phyloP scores from a whole-genome alignment of 2,113 vertebrate genomes.

The Poicephalus meyeri region DNA sequence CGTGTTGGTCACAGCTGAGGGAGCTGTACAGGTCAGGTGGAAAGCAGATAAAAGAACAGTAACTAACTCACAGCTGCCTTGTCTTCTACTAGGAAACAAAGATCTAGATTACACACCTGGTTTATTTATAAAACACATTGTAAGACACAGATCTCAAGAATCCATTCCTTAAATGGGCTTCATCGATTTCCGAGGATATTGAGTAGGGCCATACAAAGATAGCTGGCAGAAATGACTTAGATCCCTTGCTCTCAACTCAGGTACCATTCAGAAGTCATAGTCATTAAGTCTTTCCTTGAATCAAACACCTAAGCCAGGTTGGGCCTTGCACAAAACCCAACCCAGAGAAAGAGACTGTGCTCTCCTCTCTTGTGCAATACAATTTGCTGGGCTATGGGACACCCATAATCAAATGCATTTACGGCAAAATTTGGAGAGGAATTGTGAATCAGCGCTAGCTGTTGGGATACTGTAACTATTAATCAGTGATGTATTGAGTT shows the following conservation, averaged over 20 bases:
- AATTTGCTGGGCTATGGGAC: not conserved
- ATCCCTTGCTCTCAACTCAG: not conserved
- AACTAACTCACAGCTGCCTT: not conserved
- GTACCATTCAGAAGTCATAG: not conserved
- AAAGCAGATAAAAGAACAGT: not conserved
- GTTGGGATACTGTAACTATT: not conserved
- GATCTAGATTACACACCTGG: accelerated
- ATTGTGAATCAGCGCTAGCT: not conserved
- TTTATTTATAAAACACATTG: not conserved
- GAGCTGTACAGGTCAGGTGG: not conserved
- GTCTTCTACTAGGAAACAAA: not conserved
- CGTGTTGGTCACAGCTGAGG: not conserved
- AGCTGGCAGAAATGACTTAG: not conserved
- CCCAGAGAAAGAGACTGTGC: not conserved
- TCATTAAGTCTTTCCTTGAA: not conserved
- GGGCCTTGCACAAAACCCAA: not conserved
- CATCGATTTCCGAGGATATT: not conserved
- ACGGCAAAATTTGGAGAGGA: not conserved
- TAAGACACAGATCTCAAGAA: not conserved
- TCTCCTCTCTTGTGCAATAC: not conserved
- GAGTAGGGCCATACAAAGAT: not conserved
- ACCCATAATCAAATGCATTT: not conserved
- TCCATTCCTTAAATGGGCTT: not conserved
- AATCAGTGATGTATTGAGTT: not conserved
- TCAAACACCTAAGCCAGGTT: not conserved